Percentiles rank a stretch among this genome's conserved stretches.
Conservation (phyloP, 2,797 vertebrate genomes). For the Astyanax mexicanus region DNA sequence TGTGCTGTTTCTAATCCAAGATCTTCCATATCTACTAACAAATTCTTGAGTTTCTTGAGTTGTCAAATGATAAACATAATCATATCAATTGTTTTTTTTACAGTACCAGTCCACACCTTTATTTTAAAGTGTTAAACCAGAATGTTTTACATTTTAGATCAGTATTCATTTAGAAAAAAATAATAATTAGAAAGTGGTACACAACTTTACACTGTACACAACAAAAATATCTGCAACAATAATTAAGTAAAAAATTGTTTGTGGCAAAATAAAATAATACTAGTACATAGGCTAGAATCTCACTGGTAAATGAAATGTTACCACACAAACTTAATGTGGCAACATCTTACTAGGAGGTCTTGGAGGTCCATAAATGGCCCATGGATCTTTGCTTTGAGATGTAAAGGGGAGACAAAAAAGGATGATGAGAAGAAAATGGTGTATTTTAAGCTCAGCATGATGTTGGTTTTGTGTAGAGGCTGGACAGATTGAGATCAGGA, state of each 20-base stretch:
- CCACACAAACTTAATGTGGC: too few relatives aligned
- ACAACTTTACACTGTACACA: too few relatives aligned
- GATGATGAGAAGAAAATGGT: conserved; percentile 38
- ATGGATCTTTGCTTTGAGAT: conserved; percentile 53
- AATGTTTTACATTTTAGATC: too few relatives aligned
- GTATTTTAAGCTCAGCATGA: conserved; percentile 16
- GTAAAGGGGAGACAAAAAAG: conserved; percentile 57
- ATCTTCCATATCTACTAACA: neutral
- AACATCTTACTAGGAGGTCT: neutral
- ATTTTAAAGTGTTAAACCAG: too few relatives aligned
- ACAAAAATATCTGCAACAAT: neutral
- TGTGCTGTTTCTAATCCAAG: conserved; percentile 51
- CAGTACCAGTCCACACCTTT: too few relatives aligned
- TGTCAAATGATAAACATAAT: neutral
- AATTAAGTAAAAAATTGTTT: too few relatives aligned
- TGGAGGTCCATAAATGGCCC: conserved; percentile 63
- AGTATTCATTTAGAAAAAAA: too few relatives aligned
- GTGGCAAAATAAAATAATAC: too few relatives aligned
- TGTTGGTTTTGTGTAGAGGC: conserved; percentile 50
- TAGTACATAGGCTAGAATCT: too few relatives aligned
- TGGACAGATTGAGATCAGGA: conserved; percentile 53
- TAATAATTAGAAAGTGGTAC: too few relatives aligned
- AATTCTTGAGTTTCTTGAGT: neutral
- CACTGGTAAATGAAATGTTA: too few relatives aligned
- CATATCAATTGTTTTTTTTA: neutral